phyloP scores from a whole-genome alignment of 2,113 vertebrate species.

The Takifugu bimaculatus region DNA sequence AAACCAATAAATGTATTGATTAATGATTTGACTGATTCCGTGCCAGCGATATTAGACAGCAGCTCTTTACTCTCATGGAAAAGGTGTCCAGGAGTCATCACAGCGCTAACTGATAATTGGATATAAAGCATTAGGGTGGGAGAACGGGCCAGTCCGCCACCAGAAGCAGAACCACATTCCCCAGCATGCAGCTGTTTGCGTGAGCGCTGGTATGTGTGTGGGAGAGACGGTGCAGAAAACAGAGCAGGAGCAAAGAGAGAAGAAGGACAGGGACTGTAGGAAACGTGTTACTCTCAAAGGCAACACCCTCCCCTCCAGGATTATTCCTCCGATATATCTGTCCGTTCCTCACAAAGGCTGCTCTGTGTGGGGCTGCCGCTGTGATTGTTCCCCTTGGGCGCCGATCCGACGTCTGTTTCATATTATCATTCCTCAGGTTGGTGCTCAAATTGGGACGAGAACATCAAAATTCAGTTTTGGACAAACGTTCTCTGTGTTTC shows the following conservation, averaged over 20 bases:
- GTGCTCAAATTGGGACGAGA: not conserved
- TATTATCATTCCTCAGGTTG: constrained; percentile 23
- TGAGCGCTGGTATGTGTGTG: constrained; percentile 11
- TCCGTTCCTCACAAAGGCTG: constrained; percentile 2
- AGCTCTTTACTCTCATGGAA: constrained; percentile 7
- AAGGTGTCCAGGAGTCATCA: not conserved
- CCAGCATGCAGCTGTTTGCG: constrained; percentile 34
- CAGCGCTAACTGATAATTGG: constrained; percentile 3
- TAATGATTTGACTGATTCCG: too few species aligned
- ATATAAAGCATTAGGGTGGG: constrained; percentile 13
- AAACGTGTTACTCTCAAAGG: constrained; percentile 20
- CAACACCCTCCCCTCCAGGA: constrained; percentile 30
- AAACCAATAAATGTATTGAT: too few species aligned
- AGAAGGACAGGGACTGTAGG: constrained; percentile 10
- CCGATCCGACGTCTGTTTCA: constrained; percentile 29
- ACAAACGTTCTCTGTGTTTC: constrained; percentile 1
- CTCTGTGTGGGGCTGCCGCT: not conserved
- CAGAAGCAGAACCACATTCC: constrained; percentile 34
- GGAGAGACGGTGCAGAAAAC: constrained; percentile 21
- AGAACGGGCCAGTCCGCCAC: constrained; percentile 32
- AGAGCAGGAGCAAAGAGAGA: constrained; percentile 22
- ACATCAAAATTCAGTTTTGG: too few species aligned
- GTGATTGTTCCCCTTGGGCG: constrained; percentile 15
- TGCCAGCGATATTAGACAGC: not conserved
- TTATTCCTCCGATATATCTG: too few species aligned